Base-by-base conservation (phyloP, 2,113 vertebrate species). In the Callorhinus ursinus region DNA sequence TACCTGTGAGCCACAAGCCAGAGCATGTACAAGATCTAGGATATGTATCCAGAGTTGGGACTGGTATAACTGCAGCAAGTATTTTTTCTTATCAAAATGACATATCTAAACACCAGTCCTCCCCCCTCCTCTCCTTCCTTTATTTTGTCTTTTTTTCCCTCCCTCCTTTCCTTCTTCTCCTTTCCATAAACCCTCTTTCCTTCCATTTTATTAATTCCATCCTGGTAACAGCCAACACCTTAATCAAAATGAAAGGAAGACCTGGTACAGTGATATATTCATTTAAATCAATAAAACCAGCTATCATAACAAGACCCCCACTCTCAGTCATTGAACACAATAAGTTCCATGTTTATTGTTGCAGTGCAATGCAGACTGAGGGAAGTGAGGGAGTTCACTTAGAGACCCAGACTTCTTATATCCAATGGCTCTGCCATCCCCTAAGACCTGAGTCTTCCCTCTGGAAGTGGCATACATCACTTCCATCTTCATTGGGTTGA, bases 21-120 rank as follows among this genome's bases (percentile, higher is more conserved):
- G 18, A 57, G 5, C 2, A 9, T 12, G 9, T 42, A 16, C 22
- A 61, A 26, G 31, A 39, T 55, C 24, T 18, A 13, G 15, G 31
- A 24, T 7, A 15, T 31, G 21, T 18, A 51, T 6, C 18, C 33
- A 39, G 21, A 18, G 2, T 1, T 49, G 4, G 21, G 7, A 61
- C 39, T 19, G 12, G 19, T 21, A 12, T 39, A 8, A 33, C 6
- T 49, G 2, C 9, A 5, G 1, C n/a, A 33, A 22, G 0, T 13
- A 2, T 26, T 57, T 83, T 82, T 76, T 26, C 42, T 42, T 65
- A 39, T 19, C 16, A 3, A n/a, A 81, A 28, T n/a, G 7, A 7
- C 7, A 82, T 13, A 6, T 19, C 5, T 72, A 31, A 72, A 22
- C 36, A 74, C 10, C 31, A 65, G 7, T 79, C 61, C 14, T 36